Evolutionary conservation across 2,797 vertebrate species (phyloP), one percentile per base, ranked within the genome.

Genomic region (Chelmon rostratus): DNA sequence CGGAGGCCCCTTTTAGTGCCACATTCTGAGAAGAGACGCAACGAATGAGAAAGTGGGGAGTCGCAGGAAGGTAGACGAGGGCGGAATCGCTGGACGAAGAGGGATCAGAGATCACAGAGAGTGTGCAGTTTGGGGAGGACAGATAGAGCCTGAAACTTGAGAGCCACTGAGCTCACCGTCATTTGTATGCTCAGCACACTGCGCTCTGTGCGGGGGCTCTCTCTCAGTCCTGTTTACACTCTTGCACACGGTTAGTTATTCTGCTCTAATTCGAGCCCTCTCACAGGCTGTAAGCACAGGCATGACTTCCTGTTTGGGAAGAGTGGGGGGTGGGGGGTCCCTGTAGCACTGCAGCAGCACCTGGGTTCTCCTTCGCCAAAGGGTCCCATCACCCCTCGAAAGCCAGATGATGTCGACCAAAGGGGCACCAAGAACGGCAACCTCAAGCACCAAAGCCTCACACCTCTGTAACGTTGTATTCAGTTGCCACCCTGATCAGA

Each of bases 111-210:
- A 88, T 86, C 64, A 79, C 33, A 54, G 57, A 76, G 57, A 76
- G 66, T 49, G 72, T 63, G 52, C 15, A 15, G 64, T 79, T 74
- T 83, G 79, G 78, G 63, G 54, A 67, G 84, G 65, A 86, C 76
- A 84, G 85, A 86, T 47, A 76, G 68, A 68, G 59, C 64, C 56
- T 85, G 86, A 79, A 87, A 91, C 75, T 84, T 83, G 86, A 89
- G 83, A 83, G 79, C 75, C 74, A 72, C 67, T 44, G 77, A 57
- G 56, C 83, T 87, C 76, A 53, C 73, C 38, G 57, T 88, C 92
- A 92, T 94, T 91, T 91, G 88, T 92, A 93, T 94, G 85, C 93
- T 84, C 68, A 77, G 90, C 91, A 92, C 87, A 86, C 72, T 66
- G 74, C 12, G 25, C 59, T 84, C 80, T 70, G 81, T 65, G 75